phyloP scores from a whole-genome alignment of 2,888 invertebrate genomes.

The Cremastinae sp. region DNA sequence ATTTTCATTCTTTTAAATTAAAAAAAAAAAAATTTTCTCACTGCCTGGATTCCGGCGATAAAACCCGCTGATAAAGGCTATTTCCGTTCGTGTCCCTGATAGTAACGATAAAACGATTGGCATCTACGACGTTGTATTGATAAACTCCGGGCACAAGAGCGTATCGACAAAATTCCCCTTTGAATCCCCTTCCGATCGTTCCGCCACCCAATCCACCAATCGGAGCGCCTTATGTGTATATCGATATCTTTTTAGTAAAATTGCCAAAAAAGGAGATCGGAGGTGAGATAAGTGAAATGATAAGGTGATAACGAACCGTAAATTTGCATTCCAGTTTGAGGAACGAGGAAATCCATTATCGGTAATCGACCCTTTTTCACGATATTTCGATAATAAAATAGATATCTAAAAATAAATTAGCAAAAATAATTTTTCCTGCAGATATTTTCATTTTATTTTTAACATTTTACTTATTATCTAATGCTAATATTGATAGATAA shows the following conservation, averaged over 20 bases:
- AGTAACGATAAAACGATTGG: conserved; percentile 95
- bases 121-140: conserved; percentile 90
- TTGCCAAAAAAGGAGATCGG: no score
- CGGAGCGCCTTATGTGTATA: conserved; percentile 86
- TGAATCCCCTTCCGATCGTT: conserved; percentile 94
- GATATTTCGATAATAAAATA: conserved; percentile 86
- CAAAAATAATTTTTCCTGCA: not conserved
- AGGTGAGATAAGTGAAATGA: no score
- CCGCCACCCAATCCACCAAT: conserved; percentile 91
- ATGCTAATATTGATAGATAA: no score
- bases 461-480: conserved; percentile 1
- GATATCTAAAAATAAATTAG: conserved; percentile 83
- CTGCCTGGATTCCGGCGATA: conserved; percentile 85
- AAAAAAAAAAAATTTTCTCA: conserved; percentile 78
- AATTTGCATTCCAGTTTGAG: conserved; percentile 88
- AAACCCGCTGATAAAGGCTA: conserved; percentile 89
- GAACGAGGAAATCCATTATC: conserved; percentile 90
- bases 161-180: conserved; percentile 96
- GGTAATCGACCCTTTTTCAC: conserved; percentile 85
- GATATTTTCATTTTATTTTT: not conserved
- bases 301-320: conserved; percentile 87
- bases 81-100: conserved; percentile 86
- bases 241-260: not conserved
- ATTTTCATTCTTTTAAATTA: not conserved
- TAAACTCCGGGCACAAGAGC: conserved; percentile 94